phyloP scores from a whole-genome alignment of 2,888 invertebrate genomes.

The Heliothis peltigera region DNA sequence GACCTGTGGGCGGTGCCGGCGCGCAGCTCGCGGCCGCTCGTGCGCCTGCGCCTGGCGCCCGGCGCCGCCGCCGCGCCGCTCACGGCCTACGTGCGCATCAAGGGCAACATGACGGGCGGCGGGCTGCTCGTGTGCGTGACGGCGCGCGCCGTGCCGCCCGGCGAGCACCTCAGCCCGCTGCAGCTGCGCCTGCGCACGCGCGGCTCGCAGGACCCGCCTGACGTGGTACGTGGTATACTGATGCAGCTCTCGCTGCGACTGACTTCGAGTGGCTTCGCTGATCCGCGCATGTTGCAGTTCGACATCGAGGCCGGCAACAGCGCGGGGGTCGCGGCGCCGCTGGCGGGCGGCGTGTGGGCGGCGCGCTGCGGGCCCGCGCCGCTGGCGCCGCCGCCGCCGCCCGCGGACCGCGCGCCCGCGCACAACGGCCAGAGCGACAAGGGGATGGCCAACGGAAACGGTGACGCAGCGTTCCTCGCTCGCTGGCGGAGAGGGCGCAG shows the following conservation, averaged over 20 bases:
- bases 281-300: slow-evolving; percentile 27
- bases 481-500: too few relatives aligned
- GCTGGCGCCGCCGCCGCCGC: slow-evolving; percentile 56
- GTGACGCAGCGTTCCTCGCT: slow-evolving; percentile 8
- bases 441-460: slow-evolving; percentile 60
- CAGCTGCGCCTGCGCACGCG: slow-evolving; percentile 78
- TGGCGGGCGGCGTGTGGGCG: slow-evolving; percentile 69
- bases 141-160: slow-evolving; percentile 75
- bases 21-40: slow-evolving; percentile 95
- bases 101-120: slow-evolving; percentile 78
- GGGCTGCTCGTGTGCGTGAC: slow-evolving; percentile 83
- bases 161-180: slow-evolving; percentile 77
- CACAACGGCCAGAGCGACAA: slow-evolving; percentile 40
- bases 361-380: slow-evolving; percentile 65
- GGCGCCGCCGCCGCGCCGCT: slow-evolving; percentile 50
- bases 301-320: slow-evolving; percentile 76
- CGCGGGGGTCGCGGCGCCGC: slow-evolving; percentile 58
- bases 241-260: too few relatives aligned
- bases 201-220: slow-evolving; percentile 75
- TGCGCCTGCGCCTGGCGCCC: slow-evolving; percentile 77
- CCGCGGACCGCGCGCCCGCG: slow-evolving; percentile 35
- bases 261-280: too few relatives aligned
- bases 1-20: slow-evolving; percentile 97
- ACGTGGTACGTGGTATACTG: slow-evolving; percentile 70
- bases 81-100: slow-evolving; percentile 71